Conservation (phyloP, 2,888 invertebrate genomes). For the Drosophila flavopinicola region DNA sequence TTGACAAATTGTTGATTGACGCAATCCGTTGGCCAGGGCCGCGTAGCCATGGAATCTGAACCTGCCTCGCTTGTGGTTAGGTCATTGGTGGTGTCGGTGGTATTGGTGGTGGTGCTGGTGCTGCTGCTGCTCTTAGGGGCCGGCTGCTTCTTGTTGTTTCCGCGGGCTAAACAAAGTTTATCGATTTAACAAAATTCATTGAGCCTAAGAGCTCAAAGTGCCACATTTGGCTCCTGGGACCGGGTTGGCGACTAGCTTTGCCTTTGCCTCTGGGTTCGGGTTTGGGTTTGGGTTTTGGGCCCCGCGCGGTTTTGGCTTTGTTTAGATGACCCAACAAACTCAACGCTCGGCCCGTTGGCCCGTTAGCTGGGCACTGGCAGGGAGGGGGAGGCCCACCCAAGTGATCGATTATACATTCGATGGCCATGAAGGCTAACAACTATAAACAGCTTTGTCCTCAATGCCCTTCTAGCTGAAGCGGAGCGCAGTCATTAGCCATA, state of each 20-base stretch:
- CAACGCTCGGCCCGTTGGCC: conserved; percentile 62
- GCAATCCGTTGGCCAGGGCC: conserved; percentile 67
- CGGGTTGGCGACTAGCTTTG: conserved; percentile 19
- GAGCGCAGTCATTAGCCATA: conserved; percentile 26
- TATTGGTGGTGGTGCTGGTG: conserved; percentile 19
- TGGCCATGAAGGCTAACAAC: conserved; percentile 75
- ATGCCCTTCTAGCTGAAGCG: conserved; percentile 38
- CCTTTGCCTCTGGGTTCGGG: conserved; percentile 19
- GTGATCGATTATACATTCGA: conserved; percentile 79
- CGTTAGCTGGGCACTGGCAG: conserved; percentile 67
- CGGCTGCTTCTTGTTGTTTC: conserved; percentile 73
- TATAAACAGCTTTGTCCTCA: conserved; percentile 47
- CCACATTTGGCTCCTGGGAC: conserved; percentile 70
- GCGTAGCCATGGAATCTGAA: conserved; percentile 72
- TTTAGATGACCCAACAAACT: conserved; percentile 80
- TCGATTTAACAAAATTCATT: conserved; percentile 79
- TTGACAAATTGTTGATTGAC: conserved; percentile 80
- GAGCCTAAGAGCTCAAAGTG: conserved; percentile 63
- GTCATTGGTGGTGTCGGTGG: conserved; percentile 23
- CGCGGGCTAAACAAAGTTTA: conserved; percentile 78
- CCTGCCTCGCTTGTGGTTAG: conserved; percentile 49
- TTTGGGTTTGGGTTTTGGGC: neutral
- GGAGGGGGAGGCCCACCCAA: conserved; percentile 56
- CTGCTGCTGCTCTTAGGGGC: conserved; percentile 59
- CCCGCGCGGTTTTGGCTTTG: conserved; percentile 63